Percentiles rank a stretch among this genome's conserved stretches.
Conservation (phyloP, 2,113 vertebrate species). For the Oenanthe oenanthe region DNA sequence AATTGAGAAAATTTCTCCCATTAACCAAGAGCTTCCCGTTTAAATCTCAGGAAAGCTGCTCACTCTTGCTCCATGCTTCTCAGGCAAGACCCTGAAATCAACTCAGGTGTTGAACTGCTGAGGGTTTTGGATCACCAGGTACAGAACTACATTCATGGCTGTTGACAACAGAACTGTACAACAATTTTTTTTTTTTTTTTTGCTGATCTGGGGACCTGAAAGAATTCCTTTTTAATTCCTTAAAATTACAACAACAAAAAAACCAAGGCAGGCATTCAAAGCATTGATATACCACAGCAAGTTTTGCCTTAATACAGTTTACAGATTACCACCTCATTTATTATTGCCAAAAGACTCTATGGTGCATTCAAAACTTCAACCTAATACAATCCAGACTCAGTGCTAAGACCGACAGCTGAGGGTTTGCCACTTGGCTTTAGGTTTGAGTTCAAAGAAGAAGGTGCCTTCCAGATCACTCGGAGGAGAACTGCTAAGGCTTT, state of each 20-base stretch:
- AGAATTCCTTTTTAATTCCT: not conserved
- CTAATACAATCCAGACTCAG: constrained; percentile 25
- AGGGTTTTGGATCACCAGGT: not conserved
- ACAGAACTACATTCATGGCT: not conserved
- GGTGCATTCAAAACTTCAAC: not conserved
- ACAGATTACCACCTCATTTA: constrained; percentile 46
- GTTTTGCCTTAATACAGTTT: constrained; percentile 41
- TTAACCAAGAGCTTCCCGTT: not conserved
- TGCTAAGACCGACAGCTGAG: constrained; percentile 58
- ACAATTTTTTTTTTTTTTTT: not conserved
- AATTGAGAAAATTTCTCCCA: not conserved
- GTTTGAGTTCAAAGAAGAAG: constrained; percentile 86
- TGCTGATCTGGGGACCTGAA: not conserved
- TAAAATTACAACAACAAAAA: not conserved
- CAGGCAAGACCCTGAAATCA: not conserved
- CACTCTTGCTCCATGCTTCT: not conserved
- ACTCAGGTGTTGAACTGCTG: not conserved
- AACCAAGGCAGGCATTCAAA: constrained; percentile 14
- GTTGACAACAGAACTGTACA: not conserved
- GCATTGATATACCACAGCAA: constrained; percentile 15
- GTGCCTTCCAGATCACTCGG: constrained; percentile 82
- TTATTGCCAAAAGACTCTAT: constrained; percentile 72
- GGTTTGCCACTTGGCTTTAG: constrained; percentile 70
- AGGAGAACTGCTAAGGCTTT: constrained; percentile 88
- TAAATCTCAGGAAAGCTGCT: not conserved